These are phyloP conservation scores for Geodia barretti DNA, from an alignment of 37 sponge, comb jelly and placozoan species.

Conservation along the genomic window DNA sequence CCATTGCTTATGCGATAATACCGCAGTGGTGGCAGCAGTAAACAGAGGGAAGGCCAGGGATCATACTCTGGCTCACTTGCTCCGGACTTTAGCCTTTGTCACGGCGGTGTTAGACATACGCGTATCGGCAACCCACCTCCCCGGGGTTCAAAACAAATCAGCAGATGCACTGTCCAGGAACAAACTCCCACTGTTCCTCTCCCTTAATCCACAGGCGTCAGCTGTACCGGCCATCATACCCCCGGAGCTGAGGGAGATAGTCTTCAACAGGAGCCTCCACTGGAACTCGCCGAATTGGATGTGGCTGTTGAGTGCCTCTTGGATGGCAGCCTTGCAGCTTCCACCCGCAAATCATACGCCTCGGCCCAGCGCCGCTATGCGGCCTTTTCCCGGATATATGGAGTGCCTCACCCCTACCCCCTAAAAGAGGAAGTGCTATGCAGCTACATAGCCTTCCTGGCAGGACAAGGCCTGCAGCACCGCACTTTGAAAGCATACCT, in stretches of 20 bases:
- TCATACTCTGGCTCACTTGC: no score
- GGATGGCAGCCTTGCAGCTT: slow-evolving; percentile 3
- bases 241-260: not conserved
- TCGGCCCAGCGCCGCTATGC: slow-evolving; percentile 10
- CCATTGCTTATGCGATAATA: no score
- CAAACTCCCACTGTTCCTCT: slow-evolving; percentile 2
- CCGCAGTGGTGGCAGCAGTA: no score
- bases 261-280: slow-evolving; percentile 16
- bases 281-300: slow-evolving; percentile 40
- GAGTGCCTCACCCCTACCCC: not conserved
- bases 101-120: no score
- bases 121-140: no score
- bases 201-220: not conserved
- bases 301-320: not conserved
- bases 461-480: not conserved
- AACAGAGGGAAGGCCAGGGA: no score
- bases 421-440: not conserved
- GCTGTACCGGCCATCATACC: not conserved
- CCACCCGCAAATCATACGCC: slow-evolving; percentile 27
- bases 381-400: not conserved
- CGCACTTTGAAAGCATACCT: no score
- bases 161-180: slow-evolving; percentile 49
- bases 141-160: no score
- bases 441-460: not conserved
- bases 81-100: no score